Base-by-base conservation (phyloP, 2,113 vertebrate genomes). In the Megaleporinus macrocephalus region DNA sequence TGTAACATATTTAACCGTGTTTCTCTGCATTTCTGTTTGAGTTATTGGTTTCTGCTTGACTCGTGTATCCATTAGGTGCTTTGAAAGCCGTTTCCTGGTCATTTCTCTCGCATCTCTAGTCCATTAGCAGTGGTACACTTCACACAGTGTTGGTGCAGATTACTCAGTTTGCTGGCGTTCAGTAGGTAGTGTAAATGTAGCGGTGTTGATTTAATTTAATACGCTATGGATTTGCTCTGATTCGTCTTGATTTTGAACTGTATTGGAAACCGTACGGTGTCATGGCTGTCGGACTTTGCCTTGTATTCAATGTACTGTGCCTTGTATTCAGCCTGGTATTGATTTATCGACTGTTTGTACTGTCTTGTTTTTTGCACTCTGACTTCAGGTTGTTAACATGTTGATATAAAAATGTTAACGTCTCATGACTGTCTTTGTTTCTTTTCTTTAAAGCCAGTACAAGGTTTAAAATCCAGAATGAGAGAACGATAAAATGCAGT, bases 291-390 rank as follows among this genome's bases (percentile, higher is more conserved):
- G 26, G 62, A 5, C 15, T 15, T 27, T 14, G 27, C 15, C 16
- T 15, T 65, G 27, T 65, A 65, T 65, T 18, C 11, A 36, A 49
- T 71, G n/a, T 79, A 70, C 70, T 79, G 53, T 61, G 53, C 55
- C 68, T 79, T 59, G 10, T 79, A 79, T 47, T 81, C 61, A 68
- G 61, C 30, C 55, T 20, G 12, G n/a, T 70, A 24, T 13, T 70
- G 18, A n/a, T 20, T 70, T n/a, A 44, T 13, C 24, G 33, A 70
- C 5, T 44, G 41, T 81, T 65, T 74, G 73, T 81, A 73, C 44
- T 74, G 0, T 3, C 7, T 36, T 36, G 3, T 22, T 73, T 53
- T 81, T 81, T 81, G 79, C 79, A 81, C 71, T 81, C 79, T 24
- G 41, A 41, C 18, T 27, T 66, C 71, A 70, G 68, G 53, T 71